Base-by-base conservation (phyloP, 1,140 invertebrate species). In the Bombus confusus region DNA sequence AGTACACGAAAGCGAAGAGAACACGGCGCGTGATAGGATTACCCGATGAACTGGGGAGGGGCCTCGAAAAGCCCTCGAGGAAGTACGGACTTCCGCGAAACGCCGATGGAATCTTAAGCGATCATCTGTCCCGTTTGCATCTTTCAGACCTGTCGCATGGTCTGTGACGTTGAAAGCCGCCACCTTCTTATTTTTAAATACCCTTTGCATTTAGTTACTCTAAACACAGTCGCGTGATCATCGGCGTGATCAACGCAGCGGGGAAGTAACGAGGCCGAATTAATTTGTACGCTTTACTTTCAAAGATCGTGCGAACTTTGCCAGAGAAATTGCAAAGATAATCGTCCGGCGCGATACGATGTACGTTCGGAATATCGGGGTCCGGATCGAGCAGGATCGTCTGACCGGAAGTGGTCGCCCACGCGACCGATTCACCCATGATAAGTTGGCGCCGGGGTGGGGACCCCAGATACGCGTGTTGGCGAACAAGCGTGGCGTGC, bases 41-140 rank as follows among this genome's bases (percentile, higher is more conserved):
- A 73, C 83, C 28, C 85, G 84, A 89, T 88, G 68, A 69, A 62
- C 3, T 15, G 8, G 64, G 13, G 64, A 12, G n/a, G 8, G 59
- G 15, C 1, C 39, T 39, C 66, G 64, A 86, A 77, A 75, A 76
- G 10, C 84, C 28, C 77, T 34, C 76, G 88, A 91, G 82, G 89
- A 92, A 93, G 91, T 91, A 73, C 77, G 75, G 80, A 93, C 90
- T 93, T 93, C 89, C 87, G 91, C 81, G 86, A 64, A 80, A 90
- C 89, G 64, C 57, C 73, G 72, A 64, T 74, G 72, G 90, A 93
- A 93, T 93, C 66, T 90, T 91, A 91, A 93, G 85, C 80, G 87
- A 80, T 89, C 89, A 91, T 91, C 80, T 91, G 88, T 87, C 84
- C 64, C 77, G 34, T 37, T 52, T 66, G 73, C 68, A 74, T 74